Percentiles rank a stretch among this genome's conserved stretches.
Conservation (phyloP, 2,113 vertebrate species). For the Antechinus stuartii region DNA sequence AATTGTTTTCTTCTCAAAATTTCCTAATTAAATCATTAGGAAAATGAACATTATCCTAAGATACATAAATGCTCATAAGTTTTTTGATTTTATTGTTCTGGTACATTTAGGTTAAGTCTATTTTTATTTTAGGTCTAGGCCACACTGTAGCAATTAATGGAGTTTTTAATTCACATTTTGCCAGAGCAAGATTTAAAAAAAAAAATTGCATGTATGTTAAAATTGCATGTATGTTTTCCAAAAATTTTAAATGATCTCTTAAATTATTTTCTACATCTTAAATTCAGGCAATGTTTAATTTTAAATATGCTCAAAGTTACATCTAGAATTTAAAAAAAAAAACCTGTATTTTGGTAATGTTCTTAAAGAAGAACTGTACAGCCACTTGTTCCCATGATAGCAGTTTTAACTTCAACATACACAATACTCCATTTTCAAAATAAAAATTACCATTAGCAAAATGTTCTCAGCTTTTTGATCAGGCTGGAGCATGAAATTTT, state of each 20-base stretch:
- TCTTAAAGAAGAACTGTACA: not conserved
- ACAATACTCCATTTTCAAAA: not conserved
- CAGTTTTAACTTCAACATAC: not conserved
- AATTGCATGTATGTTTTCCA: not conserved
- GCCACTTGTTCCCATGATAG: not conserved
- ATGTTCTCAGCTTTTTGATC: not conserved
- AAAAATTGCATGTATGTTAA: not conserved
- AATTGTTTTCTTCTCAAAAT: not conserved
- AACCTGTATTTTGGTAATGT: not conserved
- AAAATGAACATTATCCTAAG: not conserved
- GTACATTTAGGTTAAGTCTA: not conserved
- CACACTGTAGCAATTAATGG: not conserved
- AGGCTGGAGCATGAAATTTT: not conserved
- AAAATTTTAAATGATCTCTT: not conserved
- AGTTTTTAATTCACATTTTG: not conserved
- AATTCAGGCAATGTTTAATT: not conserved
- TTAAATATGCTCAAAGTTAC: not conserved
- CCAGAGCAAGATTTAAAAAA: not conserved
- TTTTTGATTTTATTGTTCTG: not conserved
- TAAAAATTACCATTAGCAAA: not conserved
- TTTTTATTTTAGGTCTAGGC: not conserved
- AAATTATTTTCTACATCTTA: not conserved
- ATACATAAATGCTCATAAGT: not conserved
- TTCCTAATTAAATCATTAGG: not conserved
- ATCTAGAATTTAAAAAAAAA: not conserved